These are phyloP conservation scores for Campylorhamphus procurvoides DNA, from an alignment of 2,113 vertebrate species.

Conservation along the genomic window DNA sequence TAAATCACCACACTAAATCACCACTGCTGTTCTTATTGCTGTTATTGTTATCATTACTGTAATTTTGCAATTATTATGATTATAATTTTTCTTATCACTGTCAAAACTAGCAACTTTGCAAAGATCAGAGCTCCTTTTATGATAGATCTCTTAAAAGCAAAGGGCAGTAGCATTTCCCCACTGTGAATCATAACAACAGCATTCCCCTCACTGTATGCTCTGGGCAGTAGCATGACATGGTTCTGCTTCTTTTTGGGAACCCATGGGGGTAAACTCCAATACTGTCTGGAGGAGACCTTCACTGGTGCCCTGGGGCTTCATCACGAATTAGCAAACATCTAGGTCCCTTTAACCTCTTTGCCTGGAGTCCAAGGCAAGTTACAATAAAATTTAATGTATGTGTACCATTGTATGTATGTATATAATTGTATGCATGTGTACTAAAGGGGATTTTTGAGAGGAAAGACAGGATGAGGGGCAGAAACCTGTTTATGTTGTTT, in stretches of 20 bases:
- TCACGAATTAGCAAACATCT: neutral
- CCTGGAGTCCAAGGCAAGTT: neutral
- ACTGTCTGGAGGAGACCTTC: neutral
- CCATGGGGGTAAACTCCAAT: neutral
- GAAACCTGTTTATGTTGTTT: neutral
- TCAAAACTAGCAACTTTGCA: neutral
- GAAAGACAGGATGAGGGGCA: neutral
- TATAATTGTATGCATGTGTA: neutral
- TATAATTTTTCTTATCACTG: slow-evolving; percentile 9
- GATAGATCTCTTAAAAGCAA: neutral
- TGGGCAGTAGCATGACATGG: neutral
- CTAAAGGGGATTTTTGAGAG: neutral
- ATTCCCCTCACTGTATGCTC: neutral
- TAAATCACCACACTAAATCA: slow-evolving; percentile 34
- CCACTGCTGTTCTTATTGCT: neutral
- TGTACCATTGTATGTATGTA: too few species aligned
- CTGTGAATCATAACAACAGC: neutral
- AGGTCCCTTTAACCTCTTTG: neutral
- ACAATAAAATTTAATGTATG: neutral
- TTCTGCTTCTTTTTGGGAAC: neutral
- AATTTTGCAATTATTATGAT: slow-evolving; percentile 9
- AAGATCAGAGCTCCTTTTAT: neutral
- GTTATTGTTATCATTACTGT: slow-evolving; percentile 31
- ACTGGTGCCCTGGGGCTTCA: rapidly evolving
- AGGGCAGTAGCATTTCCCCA: neutral